Evolutionary conservation across 2,797 vertebrate species (phyloP), one percentile per base, ranked within the genome.

Genomic region (Lepilemur ruficaudatus): DNA sequence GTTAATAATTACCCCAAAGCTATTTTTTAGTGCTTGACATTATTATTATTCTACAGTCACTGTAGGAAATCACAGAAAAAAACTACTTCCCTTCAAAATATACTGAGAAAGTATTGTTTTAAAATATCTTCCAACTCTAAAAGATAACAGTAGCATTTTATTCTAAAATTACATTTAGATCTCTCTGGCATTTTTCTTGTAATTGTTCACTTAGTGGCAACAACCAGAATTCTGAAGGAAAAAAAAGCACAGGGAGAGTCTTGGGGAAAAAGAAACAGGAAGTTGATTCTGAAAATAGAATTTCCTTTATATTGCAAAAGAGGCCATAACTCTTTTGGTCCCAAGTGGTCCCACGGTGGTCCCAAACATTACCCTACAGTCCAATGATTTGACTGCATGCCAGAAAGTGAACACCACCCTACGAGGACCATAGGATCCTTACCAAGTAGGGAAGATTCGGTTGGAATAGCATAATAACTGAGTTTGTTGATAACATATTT

Each of bases 1-100:
- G 61, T 91, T 92, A 96, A 97, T 92, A 96, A 97, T 96, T 92
- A 91, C 7, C 35, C 75, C 67, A 55, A 92, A 89, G 88, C 67
- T 79, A 52, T 38, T 96, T 92, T 94, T 90, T 80, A 43, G 50
- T 70, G 23, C n/a, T 85, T 70, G 76, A 59, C 18, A 48, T 70
- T 81, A 22, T 76, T 65, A 85, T 91, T 91, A 85, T 90, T 38
- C 17, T 72, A 23, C 13, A 83, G 48, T 25, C 43, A 85, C 20
- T 43, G 5, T 35, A 55, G 76, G 46, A 76, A 84, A 96, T 11
- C 48, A 86, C 30, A 79, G 30, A 14, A 90, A 14, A 14, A 95
- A 96, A 9, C 1, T 3, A 46, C 30, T 59, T 95, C 75, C 73
- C 65, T 92, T 97, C 28, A 73, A 63, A 20, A 92, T 55, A 76